Evolutionary conservation across 2,113 vertebrate genomes (phyloP).

Genomic region (Tupaia tana): DNA sequence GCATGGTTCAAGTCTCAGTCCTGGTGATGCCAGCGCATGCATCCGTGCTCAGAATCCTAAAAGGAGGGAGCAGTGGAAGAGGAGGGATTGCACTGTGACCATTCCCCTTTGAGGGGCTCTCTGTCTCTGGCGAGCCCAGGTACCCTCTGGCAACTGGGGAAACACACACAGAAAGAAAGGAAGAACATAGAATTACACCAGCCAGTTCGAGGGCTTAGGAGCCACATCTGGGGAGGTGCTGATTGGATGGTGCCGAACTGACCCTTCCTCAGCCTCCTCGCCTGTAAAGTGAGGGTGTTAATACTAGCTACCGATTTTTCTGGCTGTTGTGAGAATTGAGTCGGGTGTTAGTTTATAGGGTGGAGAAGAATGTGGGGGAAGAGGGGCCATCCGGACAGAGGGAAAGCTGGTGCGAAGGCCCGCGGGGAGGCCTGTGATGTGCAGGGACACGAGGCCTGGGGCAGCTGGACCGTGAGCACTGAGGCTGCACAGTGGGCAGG

Average conservation of each 20-base stretch:
- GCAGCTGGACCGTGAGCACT: background rate
- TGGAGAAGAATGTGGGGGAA: no score
- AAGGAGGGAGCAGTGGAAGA: no score
- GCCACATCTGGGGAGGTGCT: rapidly evolving
- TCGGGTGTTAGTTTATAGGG: background rate
- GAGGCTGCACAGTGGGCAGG: background rate
- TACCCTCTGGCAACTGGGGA: no score
- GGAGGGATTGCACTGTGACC: no score
- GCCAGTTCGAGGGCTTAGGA: background rate
- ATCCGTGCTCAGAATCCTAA: background rate
- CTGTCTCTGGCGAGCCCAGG: no score
- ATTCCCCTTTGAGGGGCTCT: no score
- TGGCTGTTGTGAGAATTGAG: background rate
- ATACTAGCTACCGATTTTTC: background rate
- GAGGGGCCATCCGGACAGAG: background rate
- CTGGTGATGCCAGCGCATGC: no score
- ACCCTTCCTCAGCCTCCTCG: rapidly evolving
- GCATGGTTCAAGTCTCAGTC: no score
- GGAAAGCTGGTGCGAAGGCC: background rate
- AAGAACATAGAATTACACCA: no score
- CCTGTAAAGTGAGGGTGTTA: background rate
- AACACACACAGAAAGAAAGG: no score
- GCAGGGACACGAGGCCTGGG: rapidly evolving
- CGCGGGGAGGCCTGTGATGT: background rate
- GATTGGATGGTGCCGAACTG: no score